phyloP scores from a whole-genome alignment of 64 coral and sea anemone species.

The Hydrozoanthus tunicans region DNA sequence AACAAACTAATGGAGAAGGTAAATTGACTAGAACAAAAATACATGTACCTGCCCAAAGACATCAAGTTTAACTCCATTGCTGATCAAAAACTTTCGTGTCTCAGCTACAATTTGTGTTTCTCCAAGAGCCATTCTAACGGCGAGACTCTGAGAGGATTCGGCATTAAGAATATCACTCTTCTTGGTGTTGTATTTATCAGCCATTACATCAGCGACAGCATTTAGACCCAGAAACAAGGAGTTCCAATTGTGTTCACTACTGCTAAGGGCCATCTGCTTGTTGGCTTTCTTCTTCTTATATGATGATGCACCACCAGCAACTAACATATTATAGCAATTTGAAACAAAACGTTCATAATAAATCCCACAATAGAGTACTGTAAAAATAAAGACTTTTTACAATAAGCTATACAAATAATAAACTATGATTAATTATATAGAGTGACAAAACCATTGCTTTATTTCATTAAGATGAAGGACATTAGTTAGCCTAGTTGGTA shows the following conservation, averaged over 20 bases:
- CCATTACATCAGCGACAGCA: conserved; percentile 97
- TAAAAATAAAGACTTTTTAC: too few species aligned
- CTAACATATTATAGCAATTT: not conserved
- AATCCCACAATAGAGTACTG: not conserved
- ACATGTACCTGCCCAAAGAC: conserved; percentile 90
- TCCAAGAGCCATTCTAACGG: conserved; percentile 96
- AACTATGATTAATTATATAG: too few species aligned
- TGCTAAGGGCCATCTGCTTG: conserved; percentile 74
- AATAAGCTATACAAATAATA: too few species aligned
- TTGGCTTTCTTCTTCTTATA: conserved; percentile 85
- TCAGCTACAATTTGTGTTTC: conserved; percentile 99
- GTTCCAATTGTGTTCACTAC: conserved; percentile 99
- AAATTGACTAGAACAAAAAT: not conserved
- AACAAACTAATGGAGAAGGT: too few species aligned
- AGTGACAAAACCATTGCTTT: too few species aligned
- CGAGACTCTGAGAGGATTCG: conserved; percentile 88
- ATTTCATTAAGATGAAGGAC: too few species aligned
- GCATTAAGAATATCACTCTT: conserved; percentile 89
- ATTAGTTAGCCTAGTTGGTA: too few species aligned
- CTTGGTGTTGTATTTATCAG: conserved; percentile 90
- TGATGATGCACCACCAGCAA: conserved; percentile 35
- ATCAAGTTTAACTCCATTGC: conserved; percentile 92
- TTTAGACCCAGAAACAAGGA: conserved; percentile 90
- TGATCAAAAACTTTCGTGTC: conserved; percentile 86
- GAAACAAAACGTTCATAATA: not conserved